Evolutionary conservation across 2,797 vertebrate species (phyloP).

Genomic region (Rhyacichthys aspro): DNA sequence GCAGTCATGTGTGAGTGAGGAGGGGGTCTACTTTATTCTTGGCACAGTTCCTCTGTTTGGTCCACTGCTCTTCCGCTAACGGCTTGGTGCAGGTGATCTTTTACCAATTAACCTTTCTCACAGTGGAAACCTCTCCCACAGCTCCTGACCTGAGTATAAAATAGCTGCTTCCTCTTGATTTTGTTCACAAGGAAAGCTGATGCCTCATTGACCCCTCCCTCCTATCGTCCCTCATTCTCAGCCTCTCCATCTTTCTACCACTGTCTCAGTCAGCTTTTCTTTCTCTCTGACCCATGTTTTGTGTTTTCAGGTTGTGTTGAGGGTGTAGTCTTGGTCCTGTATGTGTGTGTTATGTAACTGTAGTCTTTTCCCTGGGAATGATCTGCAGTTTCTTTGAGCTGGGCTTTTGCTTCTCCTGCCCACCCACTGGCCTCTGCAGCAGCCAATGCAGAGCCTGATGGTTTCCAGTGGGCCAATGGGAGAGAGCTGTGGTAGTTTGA

Average conservation of each 20-base stretch:
- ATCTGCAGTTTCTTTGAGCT: constrained; percentile 55
- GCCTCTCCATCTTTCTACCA: constrained; percentile 21
- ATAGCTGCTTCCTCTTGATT: constrained; percentile 62
- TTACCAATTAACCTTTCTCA: constrained; percentile 62
- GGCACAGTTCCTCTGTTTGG: constrained; percentile 27
- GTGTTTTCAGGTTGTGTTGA: constrained; percentile 36
- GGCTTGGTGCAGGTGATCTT: constrained; percentile 49
- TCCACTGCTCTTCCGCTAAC: constrained; percentile 49
- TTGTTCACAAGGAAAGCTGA: constrained; percentile 67
- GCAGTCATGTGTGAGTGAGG: constrained; percentile 1
- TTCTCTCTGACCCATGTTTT: constrained; percentile 52
- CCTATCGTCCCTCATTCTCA: constrained; percentile 15
- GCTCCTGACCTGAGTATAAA: constrained; percentile 68
- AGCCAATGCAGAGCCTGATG: constrained; percentile 41
- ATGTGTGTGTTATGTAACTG: constrained; percentile 62
- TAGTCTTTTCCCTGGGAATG: constrained; percentile 65
- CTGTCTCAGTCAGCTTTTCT: constrained; percentile 43
- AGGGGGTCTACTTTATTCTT: constrained; percentile 19
- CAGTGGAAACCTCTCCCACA: constrained; percentile 44
- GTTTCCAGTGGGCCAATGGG: constrained; percentile 54
- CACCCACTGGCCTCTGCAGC: constrained; percentile 12
- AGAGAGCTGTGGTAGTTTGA: constrained; percentile 62
- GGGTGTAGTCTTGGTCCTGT: constrained; percentile 62
- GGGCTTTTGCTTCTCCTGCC: constrained; percentile 44
- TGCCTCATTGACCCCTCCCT: constrained; percentile 34